Conservation (phyloP, 2,888 invertebrate species). For the Standfussiana lucernea region DNA sequence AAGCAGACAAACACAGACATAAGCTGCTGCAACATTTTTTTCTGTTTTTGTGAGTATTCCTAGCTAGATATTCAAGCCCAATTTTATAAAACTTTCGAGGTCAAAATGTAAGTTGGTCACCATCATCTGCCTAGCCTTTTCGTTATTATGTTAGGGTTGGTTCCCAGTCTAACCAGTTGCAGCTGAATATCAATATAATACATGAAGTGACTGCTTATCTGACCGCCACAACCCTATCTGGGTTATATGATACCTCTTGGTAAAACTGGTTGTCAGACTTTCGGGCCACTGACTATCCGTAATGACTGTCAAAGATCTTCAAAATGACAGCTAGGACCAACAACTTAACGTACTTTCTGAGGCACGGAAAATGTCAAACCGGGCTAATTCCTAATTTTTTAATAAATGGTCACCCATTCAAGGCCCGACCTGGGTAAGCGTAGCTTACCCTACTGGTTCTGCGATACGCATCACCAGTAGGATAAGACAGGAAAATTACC, state of each 20-base stretch:
- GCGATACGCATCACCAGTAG: neutral
- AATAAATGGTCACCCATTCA: neutral
- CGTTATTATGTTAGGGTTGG: neutral
- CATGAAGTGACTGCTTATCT: neutral
- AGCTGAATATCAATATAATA: neutral
- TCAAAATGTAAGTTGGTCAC: neutral
- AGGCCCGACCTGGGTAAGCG: too few species aligned
- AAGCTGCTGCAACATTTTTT: neutral
- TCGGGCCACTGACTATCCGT: neutral
- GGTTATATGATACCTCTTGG: neutral
- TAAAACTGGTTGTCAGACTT: neutral
- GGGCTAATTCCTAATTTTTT: too few species aligned
- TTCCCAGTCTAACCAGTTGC: neutral
- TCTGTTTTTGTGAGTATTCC: neutral
- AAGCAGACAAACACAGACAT: neutral
- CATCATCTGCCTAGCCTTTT: neutral
- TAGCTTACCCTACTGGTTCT: too few species aligned
- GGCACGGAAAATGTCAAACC: too few species aligned
- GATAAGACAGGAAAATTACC: neutral
- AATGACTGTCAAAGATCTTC: neutral
- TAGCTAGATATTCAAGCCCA: neutral
- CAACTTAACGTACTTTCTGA: neutral
- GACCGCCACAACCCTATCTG: neutral
- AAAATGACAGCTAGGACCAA: neutral
- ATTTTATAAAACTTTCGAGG: neutral